Percentiles rank a stretch among this genome's conserved stretches.
Conservation (phyloP, 2,113 vertebrate genomes). For the Vidua chalybeata region DNA sequence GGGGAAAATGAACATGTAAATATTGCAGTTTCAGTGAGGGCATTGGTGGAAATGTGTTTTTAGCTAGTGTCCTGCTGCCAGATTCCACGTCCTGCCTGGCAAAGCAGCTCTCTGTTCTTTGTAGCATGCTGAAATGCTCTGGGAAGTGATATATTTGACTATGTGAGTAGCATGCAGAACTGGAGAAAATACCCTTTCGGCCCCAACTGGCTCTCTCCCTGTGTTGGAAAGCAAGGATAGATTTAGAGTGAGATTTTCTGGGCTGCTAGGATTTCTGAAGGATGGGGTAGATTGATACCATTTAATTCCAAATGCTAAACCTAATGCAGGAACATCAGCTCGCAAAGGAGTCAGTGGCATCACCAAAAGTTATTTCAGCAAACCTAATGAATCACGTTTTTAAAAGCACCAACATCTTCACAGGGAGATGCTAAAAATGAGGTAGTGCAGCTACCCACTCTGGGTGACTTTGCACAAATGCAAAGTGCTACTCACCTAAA, state of each 20-base stretch:
- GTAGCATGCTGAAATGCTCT: not conserved
- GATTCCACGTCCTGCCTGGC: not conserved
- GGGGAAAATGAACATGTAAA: slow-evolving; percentile 13
- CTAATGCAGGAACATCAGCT: not conserved
- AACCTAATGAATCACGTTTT: not conserved
- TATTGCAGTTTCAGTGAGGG: not conserved
- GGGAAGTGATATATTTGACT: slow-evolving; percentile 10
- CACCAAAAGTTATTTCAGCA: not conserved
- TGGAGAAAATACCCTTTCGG: not conserved
- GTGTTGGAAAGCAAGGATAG: not conserved
- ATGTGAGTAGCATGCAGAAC: not conserved
- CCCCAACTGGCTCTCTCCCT: not conserved
- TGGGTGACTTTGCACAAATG: not conserved
- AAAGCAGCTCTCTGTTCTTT: slow-evolving; percentile 3
- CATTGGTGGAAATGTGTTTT: not conserved
- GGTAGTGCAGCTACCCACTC: not conserved
- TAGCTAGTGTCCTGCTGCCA: not conserved
- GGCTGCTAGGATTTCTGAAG: not conserved
- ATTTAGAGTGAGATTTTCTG: not conserved
- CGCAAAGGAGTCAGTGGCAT: not conserved
- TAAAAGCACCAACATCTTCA: not conserved
- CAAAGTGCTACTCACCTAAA: not conserved
- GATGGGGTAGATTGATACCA: not conserved
- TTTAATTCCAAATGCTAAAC: not conserved
- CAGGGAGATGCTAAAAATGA: not conserved